phyloP scores from a whole-genome alignment of 1,140 invertebrate species.

The Gonatopus flavifemur region DNA sequence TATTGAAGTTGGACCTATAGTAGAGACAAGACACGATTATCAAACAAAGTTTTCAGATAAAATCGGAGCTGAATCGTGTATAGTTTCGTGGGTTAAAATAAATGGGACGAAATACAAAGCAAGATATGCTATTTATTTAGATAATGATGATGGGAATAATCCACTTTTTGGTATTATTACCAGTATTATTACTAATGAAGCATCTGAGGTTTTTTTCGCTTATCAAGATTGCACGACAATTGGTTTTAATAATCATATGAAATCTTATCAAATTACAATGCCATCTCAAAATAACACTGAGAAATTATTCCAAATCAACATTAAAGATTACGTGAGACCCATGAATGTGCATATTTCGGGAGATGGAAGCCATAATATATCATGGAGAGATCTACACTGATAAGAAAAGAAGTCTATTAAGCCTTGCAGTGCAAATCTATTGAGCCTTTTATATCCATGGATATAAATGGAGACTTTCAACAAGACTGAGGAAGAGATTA shows the following conservation, averaged over 20 bases:
- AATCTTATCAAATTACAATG: too few species aligned
- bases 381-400: too few species aligned
- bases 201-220: neutral
- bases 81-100: neutral
- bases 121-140: constrained; percentile 3
- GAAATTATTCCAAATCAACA: too few species aligned
- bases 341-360: too few species aligned
- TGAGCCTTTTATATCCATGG: too few species aligned
- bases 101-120: neutral
- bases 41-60: neutral
- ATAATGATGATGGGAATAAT: neutral
- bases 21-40: neutral
- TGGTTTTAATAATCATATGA: neutral
- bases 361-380: too few species aligned
- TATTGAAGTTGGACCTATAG: neutral
- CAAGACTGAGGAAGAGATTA: too few species aligned
- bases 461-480: too few species aligned
- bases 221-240: neutral
- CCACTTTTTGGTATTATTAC: neutral
- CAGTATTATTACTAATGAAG: neutral
- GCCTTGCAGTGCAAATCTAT: too few species aligned
- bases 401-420: too few species aligned
- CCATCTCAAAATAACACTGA: too few species aligned
- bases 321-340: too few species aligned
- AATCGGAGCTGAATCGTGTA: neutral